These are phyloP conservation scores for Eulemur mongoz DNA, from an alignment of 2,797 vertebrate species.

Conservation along the genomic window DNA sequence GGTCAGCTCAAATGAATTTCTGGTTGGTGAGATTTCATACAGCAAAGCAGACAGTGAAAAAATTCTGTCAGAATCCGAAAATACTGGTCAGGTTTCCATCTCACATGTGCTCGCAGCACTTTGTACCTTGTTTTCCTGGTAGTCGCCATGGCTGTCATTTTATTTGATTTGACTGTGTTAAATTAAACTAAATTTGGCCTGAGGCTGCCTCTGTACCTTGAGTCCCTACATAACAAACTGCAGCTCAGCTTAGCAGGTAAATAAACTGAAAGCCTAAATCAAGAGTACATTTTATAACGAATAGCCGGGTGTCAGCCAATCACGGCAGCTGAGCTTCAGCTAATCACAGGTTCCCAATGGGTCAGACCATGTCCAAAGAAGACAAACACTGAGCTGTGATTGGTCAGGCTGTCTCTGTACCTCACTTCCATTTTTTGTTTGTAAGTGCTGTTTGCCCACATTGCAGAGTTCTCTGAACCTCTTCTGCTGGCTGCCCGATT, in stretches of 20 bases:
- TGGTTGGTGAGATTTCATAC: not conserved
- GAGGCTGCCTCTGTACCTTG: not conserved
- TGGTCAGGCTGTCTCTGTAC: not conserved
- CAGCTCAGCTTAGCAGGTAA: not conserved
- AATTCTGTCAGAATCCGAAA: not conserved
- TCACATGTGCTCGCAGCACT: not conserved
- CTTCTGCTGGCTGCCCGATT: not conserved
- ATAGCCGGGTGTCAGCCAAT: not conserved
- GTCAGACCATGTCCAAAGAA: not conserved
- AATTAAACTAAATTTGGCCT: not conserved
- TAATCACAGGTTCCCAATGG: not conserved
- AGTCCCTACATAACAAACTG: not conserved
- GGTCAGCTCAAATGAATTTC: not conserved
- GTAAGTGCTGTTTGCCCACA: not conserved
- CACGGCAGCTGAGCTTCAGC: not conserved
- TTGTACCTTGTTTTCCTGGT: not conserved
- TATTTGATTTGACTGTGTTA: not conserved
- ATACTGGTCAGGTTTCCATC: not conserved
- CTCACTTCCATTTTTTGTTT: not conserved
- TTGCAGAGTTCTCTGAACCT: not conserved
- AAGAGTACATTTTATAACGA: not conserved
- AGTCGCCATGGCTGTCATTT: not conserved
- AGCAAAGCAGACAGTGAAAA: not conserved
- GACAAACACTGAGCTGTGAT: not conserved
- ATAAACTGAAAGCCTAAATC: not conserved